phyloP scores from a whole-genome alignment of 92 coral and sea anemone genomes.

The Porites lobata region DNA sequence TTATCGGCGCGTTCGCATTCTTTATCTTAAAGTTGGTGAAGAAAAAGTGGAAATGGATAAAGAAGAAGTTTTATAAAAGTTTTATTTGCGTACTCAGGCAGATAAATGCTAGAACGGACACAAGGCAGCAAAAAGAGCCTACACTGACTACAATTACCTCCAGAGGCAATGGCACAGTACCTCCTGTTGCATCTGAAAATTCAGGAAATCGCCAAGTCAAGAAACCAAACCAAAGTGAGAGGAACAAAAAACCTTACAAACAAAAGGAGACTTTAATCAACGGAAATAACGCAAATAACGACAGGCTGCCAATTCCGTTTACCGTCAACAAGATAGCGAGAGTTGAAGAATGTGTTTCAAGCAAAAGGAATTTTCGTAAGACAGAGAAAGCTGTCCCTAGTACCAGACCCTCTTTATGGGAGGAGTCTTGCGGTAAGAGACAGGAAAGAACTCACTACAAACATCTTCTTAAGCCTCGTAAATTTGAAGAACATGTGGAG shows the following conservation, averaged over 20 bases:
- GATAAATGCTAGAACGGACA: neutral
- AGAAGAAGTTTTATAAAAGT: neutral
- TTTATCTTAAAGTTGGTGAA: neutral
- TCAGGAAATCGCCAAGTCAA: neutral
- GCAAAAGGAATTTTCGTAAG: neutral
- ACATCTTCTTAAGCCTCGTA: neutral
- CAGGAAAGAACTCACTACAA: neutral
- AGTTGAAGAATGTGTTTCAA: neutral
- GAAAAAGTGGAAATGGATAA: neutral
- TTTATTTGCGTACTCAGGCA: neutral
- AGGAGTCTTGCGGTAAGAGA: neutral
- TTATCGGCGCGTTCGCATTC: neutral
- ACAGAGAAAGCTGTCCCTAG: neutral
- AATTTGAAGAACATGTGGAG: neutral
- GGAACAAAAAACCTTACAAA: neutral
- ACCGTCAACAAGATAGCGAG: neutral
- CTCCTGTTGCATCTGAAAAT: neutral
- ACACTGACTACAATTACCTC: too few species aligned
- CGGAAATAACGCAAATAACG: neutral
- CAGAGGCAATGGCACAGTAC: neutral
- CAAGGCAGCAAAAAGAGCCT: neutral
- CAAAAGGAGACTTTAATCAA: neutral
- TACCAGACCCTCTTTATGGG: neutral
- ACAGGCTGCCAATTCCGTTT: neutral
- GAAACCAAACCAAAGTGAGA: too few species aligned